Evolutionary conservation across 2,888 invertebrate species (phyloP), one percentile per base, ranked within the genome.

Genomic region (Phanerotoma sp.): DNA sequence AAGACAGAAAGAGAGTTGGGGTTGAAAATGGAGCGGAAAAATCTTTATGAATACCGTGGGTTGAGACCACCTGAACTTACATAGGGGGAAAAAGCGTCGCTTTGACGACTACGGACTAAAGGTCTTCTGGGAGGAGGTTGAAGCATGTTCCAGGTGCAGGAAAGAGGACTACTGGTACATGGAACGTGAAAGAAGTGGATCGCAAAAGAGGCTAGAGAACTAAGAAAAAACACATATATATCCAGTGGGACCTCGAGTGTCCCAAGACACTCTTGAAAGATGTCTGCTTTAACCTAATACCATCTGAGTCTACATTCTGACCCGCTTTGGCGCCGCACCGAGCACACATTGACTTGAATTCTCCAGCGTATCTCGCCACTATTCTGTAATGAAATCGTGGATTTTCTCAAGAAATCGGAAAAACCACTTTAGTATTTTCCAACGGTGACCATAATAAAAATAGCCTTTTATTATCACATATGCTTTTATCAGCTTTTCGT

Each of bases 41-140:
- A 42, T 30, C n/a, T 48, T 48, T 40, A 47, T 40, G 11, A 53
- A 54, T 49, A 38, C 33, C 54, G 41, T 49, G 15, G 30, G 32
- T 40, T 30, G 40, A 30, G 59, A 59, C 62, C 62, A 62, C 61
- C 59, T 59, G 61, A 62, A 61, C 58, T 57, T 61, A 62, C 57
- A 61, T 20, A 50, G 33, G 44, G 50, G 55, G n/a, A 22, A 45
- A 47, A 48, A 35, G n/a, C n/a, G 35, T 11, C 25, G 20, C 52
- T 38, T 53, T 46, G 51, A 56, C 41, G 38, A 40, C n/a, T n/a
- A n/a, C 37, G 37, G 38, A 49, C 28, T 30, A 35, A 44, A 49
- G 56, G 42, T 54, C 48, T 47, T 35, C 13, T 41, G 48, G 54
- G 54, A 53, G n/a, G 40, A 41, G 47, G 33, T 28, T 18, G 54